Base-by-base conservation (phyloP, 2,888 invertebrate species). In the Unio delphinus region DNA sequence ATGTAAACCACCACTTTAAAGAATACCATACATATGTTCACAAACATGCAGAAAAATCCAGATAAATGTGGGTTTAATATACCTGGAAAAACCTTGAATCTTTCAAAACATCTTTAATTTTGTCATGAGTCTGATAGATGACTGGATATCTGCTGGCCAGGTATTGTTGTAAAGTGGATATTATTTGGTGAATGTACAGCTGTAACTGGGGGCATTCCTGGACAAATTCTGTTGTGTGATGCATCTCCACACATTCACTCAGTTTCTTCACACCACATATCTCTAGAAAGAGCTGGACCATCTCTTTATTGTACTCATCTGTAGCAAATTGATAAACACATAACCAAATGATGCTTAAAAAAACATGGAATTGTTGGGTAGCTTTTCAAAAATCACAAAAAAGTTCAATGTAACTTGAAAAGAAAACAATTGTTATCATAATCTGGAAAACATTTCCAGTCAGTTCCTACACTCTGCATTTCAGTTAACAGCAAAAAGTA, bases 111-210 rank as follows among this genome's bases (percentile, higher is more conserved):
- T 72, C 69, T 8, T 73, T 75, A 8, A 87, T 81, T n/a, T 80
- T 77, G 45, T 69, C 74, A 28, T 70, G 78, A 0, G 69, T 68
- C 34, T 78, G 63, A 69, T 87, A 86, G 0, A 87, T 72, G 5
- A 80, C 77, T 0, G 70, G 74, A 73, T 74, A 80, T 18, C 78
- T 74, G 7, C 70, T 74, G 62, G 73, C 81, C 64, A 89, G 73
- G 65, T 75, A 85, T 26, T 68, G 69, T 76, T 89, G 89, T 56
- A 88, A 71, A 45, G 72, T 72, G 20, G 87, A 86, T n/a, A 86
- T 75, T 17, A 85, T 75, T 3, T 73, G 30, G 56, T 80, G 78
- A 67, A 87, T 73, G 73, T 87, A 88, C 18, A 30, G 57, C 80
- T 86, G 84, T 7, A 88, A 72, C 11, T 76, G 55, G 4, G 76